phyloP scores from a whole-genome alignment of 64 coral and sea anemone species.

The Dendronephthya gigantea region DNA sequence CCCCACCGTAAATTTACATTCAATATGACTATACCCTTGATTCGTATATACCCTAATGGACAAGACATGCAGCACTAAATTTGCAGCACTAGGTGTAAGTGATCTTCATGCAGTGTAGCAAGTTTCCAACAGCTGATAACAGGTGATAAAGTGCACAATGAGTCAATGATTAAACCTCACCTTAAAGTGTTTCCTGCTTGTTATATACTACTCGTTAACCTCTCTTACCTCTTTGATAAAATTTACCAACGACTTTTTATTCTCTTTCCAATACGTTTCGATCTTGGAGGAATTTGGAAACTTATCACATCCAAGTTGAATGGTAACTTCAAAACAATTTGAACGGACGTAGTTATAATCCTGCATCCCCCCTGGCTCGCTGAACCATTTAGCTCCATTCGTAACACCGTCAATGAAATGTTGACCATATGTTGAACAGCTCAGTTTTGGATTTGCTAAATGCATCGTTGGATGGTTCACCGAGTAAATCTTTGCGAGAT shows the following conservation, averaged over 20 bases:
- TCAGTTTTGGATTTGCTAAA: slow-evolving; percentile 89
- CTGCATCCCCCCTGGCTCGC: slow-evolving; percentile 93
- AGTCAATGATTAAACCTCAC: too few relatives aligned
- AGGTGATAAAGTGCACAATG: too few relatives aligned
- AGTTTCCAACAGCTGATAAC: too few relatives aligned
- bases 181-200: too few relatives aligned
- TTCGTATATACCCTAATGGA: too few relatives aligned
- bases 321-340: slow-evolving; percentile 80
- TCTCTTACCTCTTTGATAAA: slow-evolving; percentile 59
- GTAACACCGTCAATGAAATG: slow-evolving; percentile 96
- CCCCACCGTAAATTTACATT: too few relatives aligned
- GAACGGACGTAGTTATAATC: slow-evolving; percentile 96
- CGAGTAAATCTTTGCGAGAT: slow-evolving; percentile 83
- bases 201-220: too few relatives aligned
- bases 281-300: slow-evolving; percentile 64
- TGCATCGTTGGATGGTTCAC: slow-evolving; percentile 86
- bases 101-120: too few relatives aligned
- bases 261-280: slow-evolving; percentile 70
- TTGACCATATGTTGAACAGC: slow-evolving; percentile 55
- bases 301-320: slow-evolving; percentile 79
- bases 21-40: too few relatives aligned
- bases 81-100: too few relatives aligned
- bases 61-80: too few relatives aligned
- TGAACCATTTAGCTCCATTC: slow-evolving; percentile 97
- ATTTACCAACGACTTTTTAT: slow-evolving; percentile 49